These are phyloP conservation scores for Drosophila tristis DNA, from an alignment of 1,140 invertebrate species.

Conservation along the genomic window DNA sequence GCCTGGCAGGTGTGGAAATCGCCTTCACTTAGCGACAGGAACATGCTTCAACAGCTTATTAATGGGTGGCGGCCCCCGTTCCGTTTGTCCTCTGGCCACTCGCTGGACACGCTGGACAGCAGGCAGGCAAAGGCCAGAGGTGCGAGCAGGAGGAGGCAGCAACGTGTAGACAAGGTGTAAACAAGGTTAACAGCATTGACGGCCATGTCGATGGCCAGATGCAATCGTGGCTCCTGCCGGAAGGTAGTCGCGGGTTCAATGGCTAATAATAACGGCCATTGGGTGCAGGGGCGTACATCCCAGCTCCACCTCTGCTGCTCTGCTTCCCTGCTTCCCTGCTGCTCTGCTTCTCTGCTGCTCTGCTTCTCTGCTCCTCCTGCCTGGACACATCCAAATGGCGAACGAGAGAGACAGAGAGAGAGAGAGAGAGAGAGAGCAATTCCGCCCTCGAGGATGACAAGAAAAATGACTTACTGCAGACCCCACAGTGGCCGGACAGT, in stretches of 20 bases:
- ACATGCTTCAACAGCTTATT: constrained; percentile 64
- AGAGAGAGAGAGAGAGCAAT: neutral
- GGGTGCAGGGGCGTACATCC: too few species aligned
- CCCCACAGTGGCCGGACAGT: constrained; percentile 16
- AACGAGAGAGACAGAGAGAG: too few species aligned
- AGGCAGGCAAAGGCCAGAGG: constrained; percentile 4
- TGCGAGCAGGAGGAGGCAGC: constrained; percentile 1
- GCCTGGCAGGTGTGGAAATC: constrained; percentile 44
- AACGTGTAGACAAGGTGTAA: constrained; percentile 71
- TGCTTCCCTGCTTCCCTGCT: too few species aligned
- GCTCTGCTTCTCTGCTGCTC: too few species aligned
- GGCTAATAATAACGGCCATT: constrained; percentile 43
- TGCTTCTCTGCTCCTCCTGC: too few species aligned
- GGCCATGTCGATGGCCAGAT: constrained; percentile 7
- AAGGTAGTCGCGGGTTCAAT: constrained; percentile 44
- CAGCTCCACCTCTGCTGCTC: too few species aligned
- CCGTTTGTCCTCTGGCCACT: too few species aligned
- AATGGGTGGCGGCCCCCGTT: constrained; percentile 28
- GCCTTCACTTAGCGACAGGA: constrained; percentile 51
- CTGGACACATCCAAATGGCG: too few species aligned
- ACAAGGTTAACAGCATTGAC: constrained; percentile 60
- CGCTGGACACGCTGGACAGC: constrained; percentile 13
- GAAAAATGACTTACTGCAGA: constrained; percentile 61
- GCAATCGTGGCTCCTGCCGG: neutral
- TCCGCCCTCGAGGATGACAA: constrained; percentile 34